Evolutionary conservation across 2,888 invertebrate species (phyloP), one percentile per base, ranked within the genome.

Genomic region (Epinotia brunnichana): DNA sequence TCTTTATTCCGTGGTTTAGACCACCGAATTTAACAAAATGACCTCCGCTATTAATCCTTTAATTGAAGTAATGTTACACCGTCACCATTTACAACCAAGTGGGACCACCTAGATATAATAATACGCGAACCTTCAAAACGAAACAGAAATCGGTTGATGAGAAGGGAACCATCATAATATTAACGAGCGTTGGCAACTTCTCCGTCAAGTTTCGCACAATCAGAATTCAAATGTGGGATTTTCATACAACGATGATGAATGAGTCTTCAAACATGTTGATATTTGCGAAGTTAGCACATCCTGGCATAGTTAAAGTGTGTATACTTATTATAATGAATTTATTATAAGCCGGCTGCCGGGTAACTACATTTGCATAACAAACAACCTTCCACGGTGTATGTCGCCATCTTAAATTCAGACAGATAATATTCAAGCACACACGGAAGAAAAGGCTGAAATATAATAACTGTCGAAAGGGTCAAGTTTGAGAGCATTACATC

Each of bases 321-420:
- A 73, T 73, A 73, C 67, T 69, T 75, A 71, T 62, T 70, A 77
- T 76, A 76, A 77, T 76, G 73, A 74, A 74, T 76, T 76, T 73
- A 69, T 74, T 70, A 77, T 74, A 75, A 77, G 76, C 76, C 70
- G 75, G 75, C 69, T 53, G 73, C 73, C 68, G 73, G 57, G 75
- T 76, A 76, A 74, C 76, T 74, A 74, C 74, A 75, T 73, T 77
- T 75, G 74, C 76, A 72, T 76, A 75, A 73, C 72, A 74, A 71
- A 73, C 71, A 69, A 70, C 73, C 74, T 69, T 51, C 72, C 74
- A 74, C 74, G 75, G 74, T 75, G 73, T 75, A 59, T 72, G 51
- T 74, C 75, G 75, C 74, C 74, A 77, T 77, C 71, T 77, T 66
- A 76, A 76, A 67, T 75, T 74, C 60, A 77, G 73, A 74, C 74